Percentiles rank a stretch among this genome's conserved stretches.
phyloP scores from a whole-genome alignment of 1,140 invertebrate genomes.

The Phymorhynchus buccinoides region DNA sequence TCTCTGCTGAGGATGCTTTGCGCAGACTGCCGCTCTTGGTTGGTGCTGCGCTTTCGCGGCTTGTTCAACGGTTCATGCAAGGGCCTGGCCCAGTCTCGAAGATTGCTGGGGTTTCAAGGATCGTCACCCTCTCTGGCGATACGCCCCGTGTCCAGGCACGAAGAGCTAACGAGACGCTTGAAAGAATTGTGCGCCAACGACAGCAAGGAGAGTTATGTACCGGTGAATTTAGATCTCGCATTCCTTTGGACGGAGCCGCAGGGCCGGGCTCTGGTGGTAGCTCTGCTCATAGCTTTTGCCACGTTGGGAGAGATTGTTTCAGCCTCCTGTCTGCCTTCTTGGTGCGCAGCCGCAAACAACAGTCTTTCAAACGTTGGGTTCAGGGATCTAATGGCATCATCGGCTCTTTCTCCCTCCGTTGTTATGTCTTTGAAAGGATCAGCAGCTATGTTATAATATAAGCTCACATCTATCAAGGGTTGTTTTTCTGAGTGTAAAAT shows the following conservation, averaged over 20 bases:
- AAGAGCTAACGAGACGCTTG: neutral
- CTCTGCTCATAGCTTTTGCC: neutral
- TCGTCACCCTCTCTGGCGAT: neutral
- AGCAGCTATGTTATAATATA: neutral
- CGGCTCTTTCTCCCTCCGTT: neutral
- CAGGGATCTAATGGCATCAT: neutral
- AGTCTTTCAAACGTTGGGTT: neutral
- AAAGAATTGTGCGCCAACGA: neutral
- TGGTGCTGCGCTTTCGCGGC: neutral
- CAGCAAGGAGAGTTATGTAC: neutral
- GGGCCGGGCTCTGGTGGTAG: constrained; percentile 21
- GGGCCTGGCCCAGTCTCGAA: neutral
- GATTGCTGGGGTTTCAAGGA: no score
- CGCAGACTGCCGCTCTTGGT: neutral
- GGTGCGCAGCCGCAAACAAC: neutral
- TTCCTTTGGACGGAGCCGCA: neutral
- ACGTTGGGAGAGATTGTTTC: constrained; percentile 1
- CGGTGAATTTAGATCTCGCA: neutral
- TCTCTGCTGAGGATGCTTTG: neutral
- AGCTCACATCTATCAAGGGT: no score
- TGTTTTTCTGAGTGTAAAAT: no score
- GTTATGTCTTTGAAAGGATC: neutral
- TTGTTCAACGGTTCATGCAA: neutral
- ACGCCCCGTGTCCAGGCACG: neutral
- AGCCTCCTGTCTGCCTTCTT: neutral